Evolutionary conservation across 2,113 vertebrate genomes (phyloP).

Genomic region (Scomber scombrus): DNA sequence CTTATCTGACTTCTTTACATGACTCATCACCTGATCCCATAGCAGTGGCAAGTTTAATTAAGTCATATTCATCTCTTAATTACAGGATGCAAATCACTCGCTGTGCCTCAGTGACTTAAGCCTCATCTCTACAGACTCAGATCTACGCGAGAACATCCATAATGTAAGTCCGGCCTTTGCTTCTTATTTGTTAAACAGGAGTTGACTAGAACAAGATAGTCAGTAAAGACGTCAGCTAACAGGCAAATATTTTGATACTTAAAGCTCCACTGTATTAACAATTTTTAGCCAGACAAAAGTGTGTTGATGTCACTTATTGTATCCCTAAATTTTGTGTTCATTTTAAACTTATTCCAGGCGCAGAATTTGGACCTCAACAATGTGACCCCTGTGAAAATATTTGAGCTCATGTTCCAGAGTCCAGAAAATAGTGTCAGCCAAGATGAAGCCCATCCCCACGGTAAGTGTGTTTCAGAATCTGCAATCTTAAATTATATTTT

Average conservation of each 20-base stretch:
- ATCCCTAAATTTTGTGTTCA: neutral
- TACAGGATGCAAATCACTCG: slow-evolving; percentile 96
- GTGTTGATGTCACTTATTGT: neutral
- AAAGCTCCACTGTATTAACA: neutral
- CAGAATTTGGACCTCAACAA: slow-evolving; percentile 93
- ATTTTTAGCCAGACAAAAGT: neutral
- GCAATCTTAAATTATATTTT: neutral
- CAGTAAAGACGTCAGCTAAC: neutral
- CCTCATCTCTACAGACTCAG: slow-evolving; percentile 96
- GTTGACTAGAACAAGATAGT: neutral
- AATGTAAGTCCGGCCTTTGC: slow-evolving; percentile 85
- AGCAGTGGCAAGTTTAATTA: slow-evolving; percentile 26
- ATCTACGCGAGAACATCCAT: slow-evolving; percentile 91
- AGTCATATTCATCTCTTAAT: slow-evolving; percentile 46
- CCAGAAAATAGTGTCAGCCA: slow-evolving; percentile 90
- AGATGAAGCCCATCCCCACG: slow-evolving; percentile 89
- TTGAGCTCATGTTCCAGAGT: slow-evolving; percentile 98
- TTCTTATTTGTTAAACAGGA: neutral
- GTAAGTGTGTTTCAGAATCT: slow-evolving; percentile 73
- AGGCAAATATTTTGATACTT: neutral
- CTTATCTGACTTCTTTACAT: slow-evolving; percentile 7
- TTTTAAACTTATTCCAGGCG: slow-evolving; percentile 77
- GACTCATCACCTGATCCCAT: slow-evolving; percentile 21
- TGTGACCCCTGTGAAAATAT: slow-evolving; percentile 93
- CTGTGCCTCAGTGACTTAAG: slow-evolving; percentile 97